A percentile compares a stretch with the other conserved stretches of the same genome.
These are phyloP conservation scores for Neofelis nebulosa DNA, from an alignment of 2,113 vertebrate genomes.

Conservation along the genomic window DNA sequence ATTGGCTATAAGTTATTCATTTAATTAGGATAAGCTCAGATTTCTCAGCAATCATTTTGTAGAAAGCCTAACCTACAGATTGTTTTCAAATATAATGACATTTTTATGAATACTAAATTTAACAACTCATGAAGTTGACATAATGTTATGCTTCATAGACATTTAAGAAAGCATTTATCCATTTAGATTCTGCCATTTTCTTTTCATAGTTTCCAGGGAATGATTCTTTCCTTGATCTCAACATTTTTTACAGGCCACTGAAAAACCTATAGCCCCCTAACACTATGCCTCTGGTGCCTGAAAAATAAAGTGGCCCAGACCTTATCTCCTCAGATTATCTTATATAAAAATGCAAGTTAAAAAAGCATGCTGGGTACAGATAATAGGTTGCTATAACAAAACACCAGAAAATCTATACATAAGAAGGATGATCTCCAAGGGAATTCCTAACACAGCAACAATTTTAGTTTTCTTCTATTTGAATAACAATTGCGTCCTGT, in stretches of 20 bases:
- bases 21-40: neutral
- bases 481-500: neutral
- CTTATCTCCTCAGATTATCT: neutral
- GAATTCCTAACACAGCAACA: neutral
- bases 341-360: neutral
- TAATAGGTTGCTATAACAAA: constrained; percentile 8
- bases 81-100: constrained; percentile 43
- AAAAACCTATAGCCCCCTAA: neutral
- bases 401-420: constrained; percentile 20
- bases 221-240: neutral
- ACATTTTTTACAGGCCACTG: neutral
- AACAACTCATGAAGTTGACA: constrained; percentile 34
- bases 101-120: constrained; percentile 45
- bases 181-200: constrained; percentile 25
- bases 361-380: neutral
- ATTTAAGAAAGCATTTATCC: constrained; percentile 47
- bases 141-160: neutral
- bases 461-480: neutral
- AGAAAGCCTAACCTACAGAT: constrained; percentile 20
- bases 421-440: neutral
- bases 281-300: neutral
- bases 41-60: constrained; percentile 27
- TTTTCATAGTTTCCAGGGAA: neutral
- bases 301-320: neutral
- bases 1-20: neutral